These are phyloP conservation scores for Lasioglossum figueresi DNA, from an alignment of 2,888 invertebrate genomes.

Conservation along the genomic window DNA sequence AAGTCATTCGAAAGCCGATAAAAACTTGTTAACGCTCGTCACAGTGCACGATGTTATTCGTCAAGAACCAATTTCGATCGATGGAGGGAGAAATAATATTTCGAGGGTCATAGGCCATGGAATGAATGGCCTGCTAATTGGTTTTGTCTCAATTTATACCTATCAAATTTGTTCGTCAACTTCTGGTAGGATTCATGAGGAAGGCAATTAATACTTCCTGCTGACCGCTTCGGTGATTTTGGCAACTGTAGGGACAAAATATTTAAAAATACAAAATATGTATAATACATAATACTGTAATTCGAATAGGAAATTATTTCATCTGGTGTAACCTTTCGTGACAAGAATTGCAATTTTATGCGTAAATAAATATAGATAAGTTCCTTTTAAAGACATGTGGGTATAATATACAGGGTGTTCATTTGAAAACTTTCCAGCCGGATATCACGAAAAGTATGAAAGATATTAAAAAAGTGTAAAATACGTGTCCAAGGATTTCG, in stretches of 20 bases:
- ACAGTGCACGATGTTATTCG: constrained; percentile 28
- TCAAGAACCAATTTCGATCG: constrained; percentile 32
- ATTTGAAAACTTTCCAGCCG: too few species aligned
- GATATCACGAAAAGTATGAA: too few species aligned
- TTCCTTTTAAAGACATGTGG: too few species aligned
- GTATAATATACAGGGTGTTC: too few species aligned
- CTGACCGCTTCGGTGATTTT: background rate
- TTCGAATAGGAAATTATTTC: background rate
- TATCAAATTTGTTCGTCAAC: background rate
- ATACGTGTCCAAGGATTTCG: too few species aligned
- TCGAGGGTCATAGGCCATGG: background rate
- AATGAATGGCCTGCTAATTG: background rate
- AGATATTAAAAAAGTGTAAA: too few species aligned
- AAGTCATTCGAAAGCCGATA: constrained; percentile 54
- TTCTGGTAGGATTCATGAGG: background rate
- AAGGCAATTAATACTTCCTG: background rate
- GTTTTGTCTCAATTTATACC: constrained; percentile 14
- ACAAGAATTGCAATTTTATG: too few species aligned
- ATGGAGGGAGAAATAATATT: constrained; percentile 5
- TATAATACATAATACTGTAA: background rate
- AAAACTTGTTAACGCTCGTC: constrained; percentile 56
- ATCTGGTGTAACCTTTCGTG: too few species aligned
- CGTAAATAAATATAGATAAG: too few species aligned
- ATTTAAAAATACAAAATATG: background rate
- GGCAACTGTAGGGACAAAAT: background rate